Percentiles rank a stretch among this genome's conserved stretches.
phyloP scores from a whole-genome alignment of 2,888 invertebrate species.

The Mactromeris polynyma region DNA sequence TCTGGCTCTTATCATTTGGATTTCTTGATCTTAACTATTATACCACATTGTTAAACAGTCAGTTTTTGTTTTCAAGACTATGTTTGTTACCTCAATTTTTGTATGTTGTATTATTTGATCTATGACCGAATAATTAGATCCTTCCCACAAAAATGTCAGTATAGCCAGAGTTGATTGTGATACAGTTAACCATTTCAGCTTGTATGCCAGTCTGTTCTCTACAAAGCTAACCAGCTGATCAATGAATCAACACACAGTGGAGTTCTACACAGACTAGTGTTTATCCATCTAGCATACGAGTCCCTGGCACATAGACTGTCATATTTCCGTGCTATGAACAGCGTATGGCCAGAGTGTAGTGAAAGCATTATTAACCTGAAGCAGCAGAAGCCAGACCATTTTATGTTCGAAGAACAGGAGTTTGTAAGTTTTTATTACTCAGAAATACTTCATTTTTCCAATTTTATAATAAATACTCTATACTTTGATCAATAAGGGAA shows the following conservation, averaged over 20 bases:
- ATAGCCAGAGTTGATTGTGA: too few species aligned
- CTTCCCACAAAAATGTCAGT: too few species aligned
- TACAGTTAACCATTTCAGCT: not conserved
- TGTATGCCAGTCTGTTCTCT: conserved; percentile 13
- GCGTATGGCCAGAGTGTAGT: conserved; percentile 74
- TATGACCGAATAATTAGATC: too few species aligned
- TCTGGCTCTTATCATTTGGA: too few species aligned
- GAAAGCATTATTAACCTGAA: conserved; percentile 58
- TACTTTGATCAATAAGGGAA: too few species aligned
- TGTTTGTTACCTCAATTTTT: too few species aligned
- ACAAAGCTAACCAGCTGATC: conserved; percentile 1
- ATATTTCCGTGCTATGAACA: conserved; percentile 74
- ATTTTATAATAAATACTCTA: too few species aligned
- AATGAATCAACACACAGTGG: not conserved
- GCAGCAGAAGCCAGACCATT: conserved; percentile 62
- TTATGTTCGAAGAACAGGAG: conserved; percentile 70
- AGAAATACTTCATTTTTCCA: too few species aligned
- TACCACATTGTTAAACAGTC: too few species aligned
- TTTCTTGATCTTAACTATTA: too few species aligned
- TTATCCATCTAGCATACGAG: conserved; percentile 60
- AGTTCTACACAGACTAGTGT: conserved; percentile 46
- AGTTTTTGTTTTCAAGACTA: too few species aligned
- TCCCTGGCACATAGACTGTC: conserved; percentile 62
- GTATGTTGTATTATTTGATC: too few species aligned
- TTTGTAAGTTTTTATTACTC: conserved; percentile 70